Percentiles rank a stretch among this genome's conserved stretches.
These are phyloP conservation scores for Trachelus troglodyta DNA, from an alignment of 2,888 invertebrate species.

Conservation along the genomic window DNA sequence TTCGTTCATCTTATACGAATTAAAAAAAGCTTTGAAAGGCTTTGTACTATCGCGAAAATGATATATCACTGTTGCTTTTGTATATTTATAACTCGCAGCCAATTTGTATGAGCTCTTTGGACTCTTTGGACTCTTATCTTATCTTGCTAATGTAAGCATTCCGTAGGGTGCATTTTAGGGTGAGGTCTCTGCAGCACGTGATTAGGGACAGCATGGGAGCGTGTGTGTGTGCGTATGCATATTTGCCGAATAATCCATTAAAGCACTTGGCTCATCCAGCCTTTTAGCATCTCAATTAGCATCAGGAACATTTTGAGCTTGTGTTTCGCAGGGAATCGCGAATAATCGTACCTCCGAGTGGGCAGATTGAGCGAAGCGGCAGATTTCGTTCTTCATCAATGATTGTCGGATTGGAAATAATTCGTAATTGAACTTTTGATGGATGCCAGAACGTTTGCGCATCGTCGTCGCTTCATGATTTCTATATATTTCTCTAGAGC, in stretches of 20 bases:
- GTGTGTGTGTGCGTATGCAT: background rate
- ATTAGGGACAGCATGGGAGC: background rate
- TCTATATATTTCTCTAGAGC: constrained; percentile 27
- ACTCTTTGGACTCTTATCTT: background rate
- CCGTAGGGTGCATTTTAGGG: background rate
- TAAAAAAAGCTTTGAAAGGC: background rate
- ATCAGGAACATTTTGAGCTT: background rate
- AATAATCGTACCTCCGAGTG: background rate
- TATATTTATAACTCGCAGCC: constrained; percentile 47
- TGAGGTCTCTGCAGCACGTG: background rate
- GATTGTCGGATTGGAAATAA: background rate
- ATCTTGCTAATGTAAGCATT: background rate
- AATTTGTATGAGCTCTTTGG: constrained; percentile 20
- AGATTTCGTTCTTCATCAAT: background rate
- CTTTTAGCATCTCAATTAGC: background rate
- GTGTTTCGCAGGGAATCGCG: too few relatives aligned
- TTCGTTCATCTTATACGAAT: background rate
- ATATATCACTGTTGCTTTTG: constrained; percentile 48
- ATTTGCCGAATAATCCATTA: background rate
- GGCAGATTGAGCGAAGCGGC: background rate
- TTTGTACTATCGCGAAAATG: constrained; percentile 39
- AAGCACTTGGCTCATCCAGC: background rate
- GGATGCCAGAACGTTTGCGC: constrained; percentile 34
- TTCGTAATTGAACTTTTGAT: constrained; percentile 7
- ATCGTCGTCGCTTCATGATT: constrained; percentile 19